These are phyloP conservation scores for Boloria euphrosyne DNA, from an alignment of 2,888 invertebrate species.

Conservation along the genomic window DNA sequence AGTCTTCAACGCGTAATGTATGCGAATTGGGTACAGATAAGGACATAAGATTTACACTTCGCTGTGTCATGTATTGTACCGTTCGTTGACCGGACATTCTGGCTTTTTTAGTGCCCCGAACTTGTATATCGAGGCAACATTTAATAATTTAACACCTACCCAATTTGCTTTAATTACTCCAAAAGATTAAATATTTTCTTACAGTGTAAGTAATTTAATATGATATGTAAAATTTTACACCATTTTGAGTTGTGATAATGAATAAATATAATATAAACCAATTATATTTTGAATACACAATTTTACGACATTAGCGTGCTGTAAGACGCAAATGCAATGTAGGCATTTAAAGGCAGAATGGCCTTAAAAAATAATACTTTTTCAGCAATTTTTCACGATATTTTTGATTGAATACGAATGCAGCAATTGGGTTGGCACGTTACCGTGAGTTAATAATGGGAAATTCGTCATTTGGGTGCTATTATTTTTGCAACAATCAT, in stretches of 20 bases:
- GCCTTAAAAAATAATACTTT: conserved; percentile 33
- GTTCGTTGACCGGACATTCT: conserved; percentile 57
- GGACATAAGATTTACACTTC: conserved; percentile 73
- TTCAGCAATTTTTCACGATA: conserved; percentile 38
- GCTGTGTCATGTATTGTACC: conserved; percentile 62
- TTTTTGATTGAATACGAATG: conserved; percentile 41
- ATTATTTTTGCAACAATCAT: conserved; percentile 55
- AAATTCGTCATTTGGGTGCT: conserved; percentile 52
- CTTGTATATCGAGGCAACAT: conserved; percentile 34
- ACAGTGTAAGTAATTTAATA: background rate
- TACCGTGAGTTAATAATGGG: conserved; percentile 46
- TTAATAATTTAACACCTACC: conserved; percentile 35
- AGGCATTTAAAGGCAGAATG: conserved; percentile 33
- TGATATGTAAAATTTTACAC: too few relatives aligned
- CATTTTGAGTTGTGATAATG: background rate
- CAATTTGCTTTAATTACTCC: conserved; percentile 34
- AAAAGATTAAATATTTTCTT: conserved; percentile 27
- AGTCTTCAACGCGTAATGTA: conserved; percentile 54
- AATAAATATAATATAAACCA: background rate
- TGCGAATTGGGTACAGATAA: conserved; percentile 73
- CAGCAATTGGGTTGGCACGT: conserved; percentile 41
- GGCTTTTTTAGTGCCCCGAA: conserved; percentile 36
- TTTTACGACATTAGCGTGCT: conserved; percentile 29
- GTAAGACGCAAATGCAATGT: conserved; percentile 24
- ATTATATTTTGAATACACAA: background rate